A percentile compares a stretch with the other conserved stretches of the same genome.
Evolutionary conservation across 2,888 invertebrate species (phyloP).

Genomic region (Apamea epomidion): DNA sequence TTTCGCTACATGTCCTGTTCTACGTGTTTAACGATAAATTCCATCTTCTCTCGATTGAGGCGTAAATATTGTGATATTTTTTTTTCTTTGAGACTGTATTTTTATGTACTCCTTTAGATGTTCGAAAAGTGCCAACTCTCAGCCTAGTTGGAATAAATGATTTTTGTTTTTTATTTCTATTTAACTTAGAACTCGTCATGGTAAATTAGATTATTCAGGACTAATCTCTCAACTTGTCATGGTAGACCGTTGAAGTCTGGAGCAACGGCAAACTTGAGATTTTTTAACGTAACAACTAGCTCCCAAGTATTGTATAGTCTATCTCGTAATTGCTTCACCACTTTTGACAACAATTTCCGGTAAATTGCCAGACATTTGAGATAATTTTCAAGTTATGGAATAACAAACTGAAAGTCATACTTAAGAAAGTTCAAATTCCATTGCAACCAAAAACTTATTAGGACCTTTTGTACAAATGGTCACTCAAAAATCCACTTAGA

Average conservation of each 20-base stretch:
- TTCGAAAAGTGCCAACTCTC: not conserved
- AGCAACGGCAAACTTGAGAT: not conserved
- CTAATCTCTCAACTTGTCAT: no score
- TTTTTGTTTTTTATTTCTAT: not conserved
- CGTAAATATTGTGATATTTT: not conserved
- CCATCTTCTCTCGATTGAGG: not conserved
- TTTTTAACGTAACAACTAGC: not conserved
- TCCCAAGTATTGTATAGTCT: not conserved
- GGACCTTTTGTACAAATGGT: no score
- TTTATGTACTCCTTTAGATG: no score
- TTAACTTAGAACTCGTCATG: not conserved
- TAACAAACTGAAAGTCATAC: no score
- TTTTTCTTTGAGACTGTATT: not conserved
- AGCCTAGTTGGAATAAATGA: not conserved
- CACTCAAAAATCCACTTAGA: no score
- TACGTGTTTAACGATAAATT: not conserved
- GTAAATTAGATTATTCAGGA: not conserved
- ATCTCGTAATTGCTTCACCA: not conserved
- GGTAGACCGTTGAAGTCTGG: not conserved
- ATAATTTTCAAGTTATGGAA: no score
- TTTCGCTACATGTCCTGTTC: constrained; percentile 18
- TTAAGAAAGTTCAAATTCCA: no score
- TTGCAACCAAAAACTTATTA: no score
- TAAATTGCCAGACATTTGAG: not conserved
- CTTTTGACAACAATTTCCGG: not conserved